A percentile compares a stretch with the other conserved stretches of the same genome.
phyloP scores from a whole-genome alignment of 2,797 vertebrate genomes.

The Acanthurus lineatus region DNA sequence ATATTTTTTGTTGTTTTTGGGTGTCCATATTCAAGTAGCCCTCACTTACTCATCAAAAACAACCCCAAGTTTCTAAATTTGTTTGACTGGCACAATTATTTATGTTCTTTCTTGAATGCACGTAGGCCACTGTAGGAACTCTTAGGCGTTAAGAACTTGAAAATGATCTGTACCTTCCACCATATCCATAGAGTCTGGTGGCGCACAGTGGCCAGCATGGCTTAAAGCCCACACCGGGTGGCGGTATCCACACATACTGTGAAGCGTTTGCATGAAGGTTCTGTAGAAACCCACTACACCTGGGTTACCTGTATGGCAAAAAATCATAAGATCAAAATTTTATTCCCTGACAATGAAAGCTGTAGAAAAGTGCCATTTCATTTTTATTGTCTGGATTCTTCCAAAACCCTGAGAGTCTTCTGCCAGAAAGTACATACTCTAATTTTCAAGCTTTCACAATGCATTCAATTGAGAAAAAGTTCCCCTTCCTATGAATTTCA shows the following conservation, averaged over 20 bases:
- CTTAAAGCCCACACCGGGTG: slow-evolving; percentile 94
- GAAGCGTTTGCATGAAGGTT: slow-evolving; percentile 91
- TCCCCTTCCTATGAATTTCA: no score
- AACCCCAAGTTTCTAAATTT: no score
- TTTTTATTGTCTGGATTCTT: background rate
- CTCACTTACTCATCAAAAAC: no score
- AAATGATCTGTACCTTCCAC: slow-evolving; percentile 84
- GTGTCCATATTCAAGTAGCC: background rate
- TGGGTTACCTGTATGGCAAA: slow-evolving; percentile 91
- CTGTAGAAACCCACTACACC: slow-evolving; percentile 91
- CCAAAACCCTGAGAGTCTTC: background rate
- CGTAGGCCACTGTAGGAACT: background rate
- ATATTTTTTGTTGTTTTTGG: no score
- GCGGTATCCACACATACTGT: slow-evolving; percentile 80
- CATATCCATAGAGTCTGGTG: slow-evolving; percentile 90
- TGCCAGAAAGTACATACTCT: background rate
- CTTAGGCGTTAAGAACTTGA: background rate
- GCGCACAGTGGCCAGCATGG: slow-evolving; percentile 92
- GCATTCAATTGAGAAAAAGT: background rate
- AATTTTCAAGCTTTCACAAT: background rate
- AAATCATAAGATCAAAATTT: background rate
- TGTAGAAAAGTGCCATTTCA: background rate
- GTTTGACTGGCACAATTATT: background rate
- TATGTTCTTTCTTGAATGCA: background rate
- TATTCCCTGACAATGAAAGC: background rate